These are phyloP conservation scores for Micromesistius poutassou DNA, from an alignment of 2,797 vertebrate genomes.

Conservation along the genomic window DNA sequence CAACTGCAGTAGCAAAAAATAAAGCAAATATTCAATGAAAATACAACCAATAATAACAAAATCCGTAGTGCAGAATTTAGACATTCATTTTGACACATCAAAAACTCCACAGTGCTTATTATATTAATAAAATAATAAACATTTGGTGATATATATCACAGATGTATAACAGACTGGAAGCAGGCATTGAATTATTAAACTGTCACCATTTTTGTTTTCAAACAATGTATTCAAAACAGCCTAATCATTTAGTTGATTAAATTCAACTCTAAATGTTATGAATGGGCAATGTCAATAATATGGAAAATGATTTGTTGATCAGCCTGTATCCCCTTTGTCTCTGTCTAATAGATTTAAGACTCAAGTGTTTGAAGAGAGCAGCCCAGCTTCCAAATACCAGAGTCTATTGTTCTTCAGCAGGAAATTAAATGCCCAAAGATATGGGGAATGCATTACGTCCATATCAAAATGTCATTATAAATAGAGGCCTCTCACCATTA, in stretches of 20 bases:
- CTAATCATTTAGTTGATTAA: neutral
- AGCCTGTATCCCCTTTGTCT: neutral
- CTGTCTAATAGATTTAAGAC: conserved; percentile 1
- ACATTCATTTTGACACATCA: neutral
- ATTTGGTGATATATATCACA: neutral
- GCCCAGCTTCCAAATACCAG: neutral
- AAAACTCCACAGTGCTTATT: neutral
- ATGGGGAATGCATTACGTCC: neutral
- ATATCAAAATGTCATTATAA: neutral
- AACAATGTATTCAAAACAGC: neutral
- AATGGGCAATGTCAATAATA: neutral
- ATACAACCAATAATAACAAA: neutral
- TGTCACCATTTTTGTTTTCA: neutral
- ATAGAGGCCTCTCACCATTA: neutral
- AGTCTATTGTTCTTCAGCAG: neutral
- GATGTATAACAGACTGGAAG: conserved; percentile 1
- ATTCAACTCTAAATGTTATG: neutral
- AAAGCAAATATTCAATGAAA: neutral
- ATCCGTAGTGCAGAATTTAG: neutral
- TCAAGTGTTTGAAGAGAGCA: neutral
- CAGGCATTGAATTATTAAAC: neutral
- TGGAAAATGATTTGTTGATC: neutral
- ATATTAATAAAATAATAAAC: neutral
- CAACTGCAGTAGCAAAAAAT: neutral
- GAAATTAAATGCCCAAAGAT: neutral